Evolutionary conservation across 2,113 vertebrate species (phyloP).

Genomic region (Hoplias malabaricus): DNA sequence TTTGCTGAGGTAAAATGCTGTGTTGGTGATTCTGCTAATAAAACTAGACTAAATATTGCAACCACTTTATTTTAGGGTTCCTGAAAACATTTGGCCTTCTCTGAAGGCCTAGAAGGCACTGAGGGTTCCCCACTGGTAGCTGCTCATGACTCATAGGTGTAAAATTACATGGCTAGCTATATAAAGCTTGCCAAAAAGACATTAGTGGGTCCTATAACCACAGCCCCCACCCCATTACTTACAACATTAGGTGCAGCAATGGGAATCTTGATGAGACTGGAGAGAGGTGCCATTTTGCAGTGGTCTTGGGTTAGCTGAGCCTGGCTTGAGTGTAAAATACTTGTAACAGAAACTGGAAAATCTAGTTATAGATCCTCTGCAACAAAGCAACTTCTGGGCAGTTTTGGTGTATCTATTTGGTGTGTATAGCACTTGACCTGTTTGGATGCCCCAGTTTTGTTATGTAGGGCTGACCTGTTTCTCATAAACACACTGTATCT

Average conservation of each 20-base stretch:
- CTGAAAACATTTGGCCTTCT: too few relatives aligned
- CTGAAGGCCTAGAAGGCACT: too few relatives aligned
- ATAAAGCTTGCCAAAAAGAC: not conserved
- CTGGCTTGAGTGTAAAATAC: not conserved
- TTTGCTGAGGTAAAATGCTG: too few relatives aligned
- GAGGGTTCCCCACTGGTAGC: too few relatives aligned
- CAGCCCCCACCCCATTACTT: not conserved
- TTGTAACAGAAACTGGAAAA: not conserved
- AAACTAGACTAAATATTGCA: too few relatives aligned
- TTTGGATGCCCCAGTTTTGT: slow-evolving; percentile 39
- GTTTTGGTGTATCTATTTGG: not conserved
- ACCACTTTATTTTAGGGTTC: too few relatives aligned
- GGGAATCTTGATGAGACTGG: not conserved
- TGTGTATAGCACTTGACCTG: slow-evolving; percentile 14
- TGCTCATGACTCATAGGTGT: not conserved
- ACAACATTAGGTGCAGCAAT: not conserved
- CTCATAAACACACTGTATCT: slow-evolving; percentile 34
- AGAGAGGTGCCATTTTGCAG: not conserved
- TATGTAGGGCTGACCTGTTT: slow-evolving; percentile 33
- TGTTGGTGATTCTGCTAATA: too few relatives aligned
- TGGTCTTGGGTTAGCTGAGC: not conserved
- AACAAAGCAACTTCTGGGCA: not conserved
- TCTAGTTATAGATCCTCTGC: not conserved
- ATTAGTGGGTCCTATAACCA: not conserved
- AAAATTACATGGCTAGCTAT: not conserved